phyloP scores from a whole-genome alignment of 2,888 invertebrate species.

The Tetheella fluctuosa region DNA sequence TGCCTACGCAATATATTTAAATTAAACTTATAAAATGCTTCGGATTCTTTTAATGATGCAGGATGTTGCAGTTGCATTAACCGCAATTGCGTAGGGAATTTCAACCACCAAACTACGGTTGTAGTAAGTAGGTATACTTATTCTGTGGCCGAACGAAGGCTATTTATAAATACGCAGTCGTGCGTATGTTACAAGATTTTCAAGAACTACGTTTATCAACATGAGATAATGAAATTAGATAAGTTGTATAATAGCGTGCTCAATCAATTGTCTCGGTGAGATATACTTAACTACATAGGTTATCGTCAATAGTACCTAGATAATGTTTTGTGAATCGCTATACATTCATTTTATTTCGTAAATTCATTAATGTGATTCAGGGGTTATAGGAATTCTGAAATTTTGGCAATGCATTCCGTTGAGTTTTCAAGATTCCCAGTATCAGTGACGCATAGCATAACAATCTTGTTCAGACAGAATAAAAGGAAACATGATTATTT shows the following conservation, averaged over 20 bases:
- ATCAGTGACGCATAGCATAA: neutral
- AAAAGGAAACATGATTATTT: neutral
- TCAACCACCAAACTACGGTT: no score
- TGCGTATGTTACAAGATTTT: constrained; percentile 36
- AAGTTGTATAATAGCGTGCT: constrained; percentile 48
- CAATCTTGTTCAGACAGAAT: neutral
- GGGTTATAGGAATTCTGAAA: neutral
- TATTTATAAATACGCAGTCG: neutral
- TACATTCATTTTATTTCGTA: neutral
- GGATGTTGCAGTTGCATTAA: constrained; percentile 4
- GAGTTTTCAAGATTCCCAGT: neutral
- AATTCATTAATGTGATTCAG: neutral
- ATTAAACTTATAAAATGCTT: constrained; percentile 26
- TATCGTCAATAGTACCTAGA: neutral
- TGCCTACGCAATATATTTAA: constrained; percentile 31
- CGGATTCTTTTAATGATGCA: neutral
- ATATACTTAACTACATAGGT: constrained; percentile 24
- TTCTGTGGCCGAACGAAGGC: constrained; percentile 18
- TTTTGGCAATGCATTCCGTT: neutral
- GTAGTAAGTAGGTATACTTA: no score
- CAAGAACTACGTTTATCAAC: constrained; percentile 49
- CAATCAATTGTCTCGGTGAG: constrained; percentile 46
- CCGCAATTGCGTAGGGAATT: constrained; percentile 17
- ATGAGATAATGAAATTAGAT: constrained; percentile 52
- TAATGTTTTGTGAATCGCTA: neutral